phyloP scores from a whole-genome alignment of 2,888 invertebrate species.

The Tetramorium bicarinatum region DNA sequence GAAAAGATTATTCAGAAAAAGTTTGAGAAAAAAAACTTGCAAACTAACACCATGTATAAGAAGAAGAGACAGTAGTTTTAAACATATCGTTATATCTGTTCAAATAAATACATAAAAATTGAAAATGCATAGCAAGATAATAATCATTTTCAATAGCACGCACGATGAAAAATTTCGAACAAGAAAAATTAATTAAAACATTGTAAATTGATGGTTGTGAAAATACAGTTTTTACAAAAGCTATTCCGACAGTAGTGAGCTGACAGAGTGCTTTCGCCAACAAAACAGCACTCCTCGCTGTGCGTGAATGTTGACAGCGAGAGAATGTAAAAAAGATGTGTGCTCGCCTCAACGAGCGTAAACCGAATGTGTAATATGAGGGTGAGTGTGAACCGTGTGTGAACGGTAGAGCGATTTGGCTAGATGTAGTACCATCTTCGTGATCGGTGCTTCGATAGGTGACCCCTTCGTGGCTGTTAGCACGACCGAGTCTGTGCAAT shows the following conservation, averaged over 20 bases:
- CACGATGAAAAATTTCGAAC: background rate
- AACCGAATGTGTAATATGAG: slow-evolving; percentile 49
- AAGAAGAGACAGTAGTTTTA: background rate
- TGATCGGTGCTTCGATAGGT: slow-evolving; percentile 91
- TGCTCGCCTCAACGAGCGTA: slow-evolving; percentile 52
- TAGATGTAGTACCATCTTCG: slow-evolving; percentile 87
- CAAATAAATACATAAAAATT: slow-evolving; percentile 16
- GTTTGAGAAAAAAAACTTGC: background rate
- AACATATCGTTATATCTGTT: slow-evolving; percentile 1
- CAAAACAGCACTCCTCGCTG: slow-evolving; percentile 62
- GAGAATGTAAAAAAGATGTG: slow-evolving; percentile 53
- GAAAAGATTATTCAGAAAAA: background rate
- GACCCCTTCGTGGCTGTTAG: slow-evolving; percentile 95
- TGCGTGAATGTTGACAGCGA: slow-evolving; percentile 56
- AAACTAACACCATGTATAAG: background rate
- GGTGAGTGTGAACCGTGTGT: slow-evolving; percentile 47
- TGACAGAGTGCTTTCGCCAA: slow-evolving; percentile 9
- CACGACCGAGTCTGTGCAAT: slow-evolving; percentile 93
- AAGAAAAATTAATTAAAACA: background rate
- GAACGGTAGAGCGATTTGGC: slow-evolving; percentile 66
- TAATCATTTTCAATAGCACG: background rate
- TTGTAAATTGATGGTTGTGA: background rate
- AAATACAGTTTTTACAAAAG: background rate
- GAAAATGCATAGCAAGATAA: slow-evolving; percentile 15
- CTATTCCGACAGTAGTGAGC: slow-evolving; percentile 15